A percentile compares a stretch with the other conserved stretches of the same genome.
Conservation (phyloP, 2,888 invertebrate genomes). For the Emesis furor region DNA sequence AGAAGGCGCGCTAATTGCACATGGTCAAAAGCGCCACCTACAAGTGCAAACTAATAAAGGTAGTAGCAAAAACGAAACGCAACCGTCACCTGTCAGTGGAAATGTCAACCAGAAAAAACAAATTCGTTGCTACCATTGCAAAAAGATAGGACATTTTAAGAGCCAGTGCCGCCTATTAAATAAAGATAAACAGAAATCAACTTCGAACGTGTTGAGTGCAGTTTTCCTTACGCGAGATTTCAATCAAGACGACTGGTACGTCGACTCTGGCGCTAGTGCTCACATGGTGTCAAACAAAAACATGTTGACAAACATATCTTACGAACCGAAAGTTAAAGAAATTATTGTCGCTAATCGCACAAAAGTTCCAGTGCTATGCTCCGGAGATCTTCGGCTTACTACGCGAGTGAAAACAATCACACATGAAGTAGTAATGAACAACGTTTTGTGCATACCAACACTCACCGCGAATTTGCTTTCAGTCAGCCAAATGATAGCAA, state of each 20-base stretch:
- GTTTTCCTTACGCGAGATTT: conserved; percentile 1
- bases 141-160: conserved; percentile 62
- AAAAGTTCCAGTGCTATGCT: conserved; percentile 32
- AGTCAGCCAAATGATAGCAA: conserved; percentile 59
- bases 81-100: conserved; percentile 34
- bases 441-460: conserved; percentile 68
- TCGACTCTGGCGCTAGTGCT: not conserved
- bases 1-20: conserved; percentile 1
- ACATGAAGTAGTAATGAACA: conserved; percentile 39
- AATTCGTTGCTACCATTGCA: conserved; percentile 63
- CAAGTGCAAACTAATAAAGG: not conserved
- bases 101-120: conserved; percentile 41
- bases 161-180: conserved; percentile 51
- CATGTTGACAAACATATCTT: conserved; percentile 58
- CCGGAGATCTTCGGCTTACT: conserved; percentile 28
- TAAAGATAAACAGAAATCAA: conserved; percentile 13
- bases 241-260: not conserved
- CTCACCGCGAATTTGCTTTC: conserved; percentile 67
- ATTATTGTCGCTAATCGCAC: conserved; percentile 36
- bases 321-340: conserved; percentile 6
- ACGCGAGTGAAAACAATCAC: conserved; percentile 27
- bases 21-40: not conserved
- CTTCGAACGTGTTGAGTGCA: conserved; percentile 11
- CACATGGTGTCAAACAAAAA: conserved; percentile 42
- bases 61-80: not conserved